phyloP scores from a whole-genome alignment of 2,113 vertebrate genomes.

The Dipodomys stephensi region DNA sequence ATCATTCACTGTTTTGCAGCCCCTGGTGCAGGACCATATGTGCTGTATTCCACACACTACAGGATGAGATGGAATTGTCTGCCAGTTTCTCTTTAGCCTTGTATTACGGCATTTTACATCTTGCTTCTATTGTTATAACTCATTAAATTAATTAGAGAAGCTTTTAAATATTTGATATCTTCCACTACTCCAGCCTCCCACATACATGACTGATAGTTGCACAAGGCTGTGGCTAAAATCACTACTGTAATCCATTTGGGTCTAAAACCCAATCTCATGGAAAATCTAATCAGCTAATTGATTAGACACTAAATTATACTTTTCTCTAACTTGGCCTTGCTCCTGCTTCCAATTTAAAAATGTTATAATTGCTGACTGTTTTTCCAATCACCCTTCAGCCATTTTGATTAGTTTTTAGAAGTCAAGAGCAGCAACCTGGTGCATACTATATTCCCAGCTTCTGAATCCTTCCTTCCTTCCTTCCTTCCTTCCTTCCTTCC shows the following conservation, averaged over 20 bases:
- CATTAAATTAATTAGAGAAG: slow-evolving; percentile 81
- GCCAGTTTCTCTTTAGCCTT: slow-evolving; percentile 58
- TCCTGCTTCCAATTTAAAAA: slow-evolving; percentile 73
- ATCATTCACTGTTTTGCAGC: background rate
- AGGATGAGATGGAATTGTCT: slow-evolving; percentile 37
- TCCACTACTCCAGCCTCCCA: slow-evolving; percentile 12
- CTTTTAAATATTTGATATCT: slow-evolving; percentile 77
- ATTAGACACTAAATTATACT: slow-evolving; percentile 84
- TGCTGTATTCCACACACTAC: slow-evolving; percentile 52
- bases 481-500: too few species aligned
- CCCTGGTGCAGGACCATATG: slow-evolving; percentile 59
- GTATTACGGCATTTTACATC: slow-evolving; percentile 71
- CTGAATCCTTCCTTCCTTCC: too few species aligned
- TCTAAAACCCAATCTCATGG: slow-evolving; percentile 78
- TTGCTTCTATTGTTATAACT: slow-evolving; percentile 77
- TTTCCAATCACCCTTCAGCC: background rate
- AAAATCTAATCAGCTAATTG: slow-evolving; percentile 85
- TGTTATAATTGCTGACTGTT: slow-evolving; percentile 47
- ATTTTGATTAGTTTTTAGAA: slow-evolving; percentile 45
- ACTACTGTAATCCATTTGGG: slow-evolving; percentile 74
- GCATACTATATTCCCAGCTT: background rate
- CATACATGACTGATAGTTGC: slow-evolving; percentile 59
- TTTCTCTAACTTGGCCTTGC: slow-evolving; percentile 70
- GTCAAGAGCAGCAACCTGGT: background rate
- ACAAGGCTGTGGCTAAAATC: slow-evolving; percentile 73